Base-by-base conservation (phyloP, 2,888 invertebrate species). In the Petrolisthes cinctipes region DNA sequence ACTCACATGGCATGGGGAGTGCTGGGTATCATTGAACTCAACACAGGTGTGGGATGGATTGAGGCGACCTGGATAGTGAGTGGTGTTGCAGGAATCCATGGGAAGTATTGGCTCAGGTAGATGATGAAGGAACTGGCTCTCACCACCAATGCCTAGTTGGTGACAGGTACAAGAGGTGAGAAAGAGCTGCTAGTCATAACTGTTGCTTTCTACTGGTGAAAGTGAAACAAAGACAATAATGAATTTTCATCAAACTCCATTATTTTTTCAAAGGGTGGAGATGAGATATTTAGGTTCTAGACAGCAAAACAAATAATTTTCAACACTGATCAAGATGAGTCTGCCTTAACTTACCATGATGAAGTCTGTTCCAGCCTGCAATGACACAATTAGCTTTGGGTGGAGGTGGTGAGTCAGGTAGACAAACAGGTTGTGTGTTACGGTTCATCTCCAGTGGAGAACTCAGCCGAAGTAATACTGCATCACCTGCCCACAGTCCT, bases 1-100 rank as follows among this genome's bases (percentile, higher is more conserved):
- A 84, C 94, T 94, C 93, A 95, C 95, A 92, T 94, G 94, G 92
- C 95, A 95, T 57, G 94, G 94, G 75, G 94, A 93, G 91, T 94
- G 94, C 76, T 94, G 94, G 6, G 93, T 93, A 89, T 94, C 94
- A 7, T 94, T 94, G 90, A 90, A 88, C n/a, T 94, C 94, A 76
- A 95, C 94, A 91, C 95, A 95, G 89, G 95, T 94, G 91, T 94
- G 94, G 91, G 94, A 93, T 75, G 93, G 92, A n/a, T 93, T 93
- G 78, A 95, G 92, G 88, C 94, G 93, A 57, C 95, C 95, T 89
- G 94, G 94, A 91, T 95, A 95, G 92, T 95, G 94, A 14, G 94
- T 94, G 9, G 94, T 94, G 92, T 95, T 95, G 91, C 95, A 95
- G 91, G 94, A 94, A 11, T 93, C 92, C 23, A 93, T 92, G 89